Evolutionary conservation across 2,888 invertebrate genomes (phyloP), one percentile per base, ranked within the genome.

Genomic region (Apodemia hepburni): DNA sequence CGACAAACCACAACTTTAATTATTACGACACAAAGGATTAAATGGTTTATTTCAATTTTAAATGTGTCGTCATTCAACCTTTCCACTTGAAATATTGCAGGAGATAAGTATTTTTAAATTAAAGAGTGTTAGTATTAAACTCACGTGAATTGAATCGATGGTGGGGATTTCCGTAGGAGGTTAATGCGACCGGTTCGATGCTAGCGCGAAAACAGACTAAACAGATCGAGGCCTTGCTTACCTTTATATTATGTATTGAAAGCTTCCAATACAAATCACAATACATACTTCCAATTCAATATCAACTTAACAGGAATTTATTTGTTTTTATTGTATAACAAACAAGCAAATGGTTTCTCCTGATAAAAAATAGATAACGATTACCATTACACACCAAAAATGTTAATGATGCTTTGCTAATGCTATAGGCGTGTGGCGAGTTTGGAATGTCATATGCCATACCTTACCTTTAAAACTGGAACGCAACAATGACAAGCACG

Each of bases 181-280:
- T 79, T 75, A 77, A 70, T 71, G 75, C 87, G 84, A 85, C 88
- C 83, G 84, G 80, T 84, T 79, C 76, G 75, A 71, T 76, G 78
- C 74, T 78, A 76, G 77, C 78, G 79, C 79, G 75, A 72, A 71
- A 76, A 77, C 80, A 79, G 81, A 90, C 89, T 90, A 86, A 87
- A 83, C 85, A 77, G 81, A 81, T 80, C 79, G 84, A 82, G 81
- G 82, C 80, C 83, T 83, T 74, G 66, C 68, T 72, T 78, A 74
- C 76, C 82, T 83, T 87, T 88, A 82, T 87, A 84, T 85, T 76
- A 78, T 75, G 29, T 54, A 54, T 54, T 54, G 54, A 45, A 47
- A 58, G 33, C 58, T 47, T 61, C 45, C 61, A 22, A 47, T 60
- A 47, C 59, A 58, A 45, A n/a, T n/a, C n/a, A n/a, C n/a, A n/a